Evolutionary conservation across 2,888 invertebrate species (phyloP).

Genomic region (Callyntrura sp.): DNA sequence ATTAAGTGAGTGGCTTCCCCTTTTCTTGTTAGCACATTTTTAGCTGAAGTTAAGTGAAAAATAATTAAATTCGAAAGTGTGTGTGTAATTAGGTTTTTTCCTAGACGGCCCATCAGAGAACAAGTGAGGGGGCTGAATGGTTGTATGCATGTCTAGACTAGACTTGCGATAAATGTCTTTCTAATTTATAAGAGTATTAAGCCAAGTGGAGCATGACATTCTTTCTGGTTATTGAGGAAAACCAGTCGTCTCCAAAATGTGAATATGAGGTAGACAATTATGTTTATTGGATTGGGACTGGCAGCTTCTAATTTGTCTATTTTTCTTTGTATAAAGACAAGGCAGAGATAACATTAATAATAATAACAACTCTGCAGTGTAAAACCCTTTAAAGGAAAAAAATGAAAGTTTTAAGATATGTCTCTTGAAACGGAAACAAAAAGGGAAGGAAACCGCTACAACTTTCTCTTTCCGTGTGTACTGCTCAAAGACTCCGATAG

Average conservation of each 20-base stretch:
- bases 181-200: slow-evolving; percentile 39
- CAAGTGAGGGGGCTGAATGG: background rate
- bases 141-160: background rate
- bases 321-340: background rate
- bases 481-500: background rate
- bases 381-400: slow-evolving; percentile 12
- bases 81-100: slow-evolving; percentile 45
- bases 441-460: slow-evolving; percentile 10
- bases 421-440: background rate
- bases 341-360: background rate
- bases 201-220: slow-evolving; percentile 31
- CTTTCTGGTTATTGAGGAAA: slow-evolving; percentile 18
- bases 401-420: background rate
- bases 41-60: slow-evolving; percentile 38
- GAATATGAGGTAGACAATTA: slow-evolving; percentile 20
- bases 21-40: slow-evolving; percentile 39
- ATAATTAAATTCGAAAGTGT: slow-evolving; percentile 34
- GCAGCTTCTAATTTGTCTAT: slow-evolving; percentile 24
- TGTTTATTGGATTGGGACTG: slow-evolving; percentile 11
- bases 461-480: background rate
- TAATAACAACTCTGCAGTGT: background rate
- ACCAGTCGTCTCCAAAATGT: slow-evolving; percentile 1
- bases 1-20: slow-evolving; percentile 1
- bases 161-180: slow-evolving; percentile 29
- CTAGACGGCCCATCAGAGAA: background rate